A percentile compares a stretch with the other conserved stretches of the same genome.
Conservation (phyloP, 1,140 invertebrate species). For the Hylaeus anthracinus region DNA sequence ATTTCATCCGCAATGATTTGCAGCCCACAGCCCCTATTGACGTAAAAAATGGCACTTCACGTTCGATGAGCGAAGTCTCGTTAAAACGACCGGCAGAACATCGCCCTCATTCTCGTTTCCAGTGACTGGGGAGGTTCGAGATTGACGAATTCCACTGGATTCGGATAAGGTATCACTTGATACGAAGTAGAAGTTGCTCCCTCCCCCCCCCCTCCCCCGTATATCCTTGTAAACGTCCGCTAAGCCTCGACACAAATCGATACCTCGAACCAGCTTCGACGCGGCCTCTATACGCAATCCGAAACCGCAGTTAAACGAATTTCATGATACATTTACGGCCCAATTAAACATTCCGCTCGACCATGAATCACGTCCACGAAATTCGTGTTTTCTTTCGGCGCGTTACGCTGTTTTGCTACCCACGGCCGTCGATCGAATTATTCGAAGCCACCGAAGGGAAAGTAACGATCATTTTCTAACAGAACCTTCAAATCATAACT, state of each 20-base stretch:
- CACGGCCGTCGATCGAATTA: too few relatives aligned
- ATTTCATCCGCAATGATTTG: too few relatives aligned
- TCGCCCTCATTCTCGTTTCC: neutral
- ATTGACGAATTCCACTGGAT: constrained; percentile 34
- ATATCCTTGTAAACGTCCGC: constrained; percentile 23
- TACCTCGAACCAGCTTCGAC: neutral
- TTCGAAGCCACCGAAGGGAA: too few relatives aligned
- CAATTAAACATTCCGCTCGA: constrained; percentile 22
- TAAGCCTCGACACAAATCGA: neutral
- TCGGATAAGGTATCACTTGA: constrained; percentile 31
- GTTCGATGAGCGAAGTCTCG: neutral
- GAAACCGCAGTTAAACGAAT: constrained; percentile 20
- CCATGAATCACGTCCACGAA: neutral
- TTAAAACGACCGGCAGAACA: neutral
- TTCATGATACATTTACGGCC: constrained; percentile 14
- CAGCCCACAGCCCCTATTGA: neutral
- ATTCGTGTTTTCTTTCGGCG: neutral
- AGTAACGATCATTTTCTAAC: too few relatives aligned
- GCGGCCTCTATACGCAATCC: constrained; percentile 5
- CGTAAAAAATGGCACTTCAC: neutral
- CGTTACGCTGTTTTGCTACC: too few relatives aligned
- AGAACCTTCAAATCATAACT: too few relatives aligned
- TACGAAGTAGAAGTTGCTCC: neutral
- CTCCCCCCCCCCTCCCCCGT: neutral
- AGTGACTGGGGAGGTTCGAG: neutral